Evolutionary conservation across 2,113 vertebrate species (phyloP).

Genomic region (Chrysemys picta): DNA sequence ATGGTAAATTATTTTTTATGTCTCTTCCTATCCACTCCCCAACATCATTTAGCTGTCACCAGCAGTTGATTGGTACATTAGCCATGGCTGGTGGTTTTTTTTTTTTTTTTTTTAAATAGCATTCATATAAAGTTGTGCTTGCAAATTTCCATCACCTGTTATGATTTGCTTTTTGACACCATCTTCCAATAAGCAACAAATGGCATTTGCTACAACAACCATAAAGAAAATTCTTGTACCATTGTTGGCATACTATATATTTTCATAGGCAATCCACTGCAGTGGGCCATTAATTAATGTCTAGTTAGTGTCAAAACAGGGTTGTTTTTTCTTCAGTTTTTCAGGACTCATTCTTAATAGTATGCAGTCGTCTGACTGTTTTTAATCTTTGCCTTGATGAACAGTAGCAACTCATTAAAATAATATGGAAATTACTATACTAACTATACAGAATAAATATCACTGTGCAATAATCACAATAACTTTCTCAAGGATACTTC

Average conservation of each 20-base stretch:
- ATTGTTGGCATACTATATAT: background rate
- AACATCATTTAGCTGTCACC: background rate
- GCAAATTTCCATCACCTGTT: background rate
- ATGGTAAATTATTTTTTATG: background rate
- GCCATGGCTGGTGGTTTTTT: no score
- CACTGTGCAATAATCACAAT: constrained; percentile 39
- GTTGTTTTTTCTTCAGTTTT: background rate
- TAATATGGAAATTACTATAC: constrained; percentile 45
- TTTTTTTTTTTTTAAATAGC: background rate
- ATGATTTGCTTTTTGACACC: accelerated
- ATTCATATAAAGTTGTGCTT: background rate
- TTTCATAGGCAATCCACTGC: background rate
- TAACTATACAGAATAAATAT: constrained; percentile 44
- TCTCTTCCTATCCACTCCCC: background rate
- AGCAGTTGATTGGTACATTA: background rate
- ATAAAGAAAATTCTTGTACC: background rate
- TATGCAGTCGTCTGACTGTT: constrained; percentile 24
- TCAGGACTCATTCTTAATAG: background rate
- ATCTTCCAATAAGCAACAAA: background rate
- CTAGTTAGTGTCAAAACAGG: constrained; percentile 64
- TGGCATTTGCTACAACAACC: background rate
- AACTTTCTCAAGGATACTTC: constrained; percentile 45
- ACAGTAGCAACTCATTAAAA: constrained; percentile 52
- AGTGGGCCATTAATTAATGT: constrained; percentile 48
- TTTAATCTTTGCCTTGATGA: constrained; percentile 60